These are phyloP conservation scores for Bubo bubo DNA, from an alignment of 2,113 vertebrate genomes.

Conservation along the genomic window DNA sequence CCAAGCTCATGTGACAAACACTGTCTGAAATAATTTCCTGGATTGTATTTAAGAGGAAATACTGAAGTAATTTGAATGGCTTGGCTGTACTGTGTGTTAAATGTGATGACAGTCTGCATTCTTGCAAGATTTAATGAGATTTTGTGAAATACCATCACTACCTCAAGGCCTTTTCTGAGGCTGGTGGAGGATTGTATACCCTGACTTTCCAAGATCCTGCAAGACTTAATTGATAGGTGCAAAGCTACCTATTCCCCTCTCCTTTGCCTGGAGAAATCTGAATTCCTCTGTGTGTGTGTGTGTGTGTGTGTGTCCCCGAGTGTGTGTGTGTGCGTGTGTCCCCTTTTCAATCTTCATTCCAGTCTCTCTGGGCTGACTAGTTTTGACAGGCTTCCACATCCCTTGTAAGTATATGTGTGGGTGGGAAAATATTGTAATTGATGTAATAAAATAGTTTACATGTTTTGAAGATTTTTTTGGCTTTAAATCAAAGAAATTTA, in stretches of 20 bases:
- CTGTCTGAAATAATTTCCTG: background rate
- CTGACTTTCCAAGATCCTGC: background rate
- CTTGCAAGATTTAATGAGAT: background rate
- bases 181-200: background rate
- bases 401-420: background rate
- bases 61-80: background rate
- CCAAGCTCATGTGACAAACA: background rate
- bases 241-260: background rate
- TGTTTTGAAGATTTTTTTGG: background rate
- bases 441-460: background rate
- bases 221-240: slow-evolving; percentile 29
- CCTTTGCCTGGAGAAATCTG: slow-evolving; percentile 35
- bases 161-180: background rate
- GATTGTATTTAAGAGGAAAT: background rate
- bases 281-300: background rate
- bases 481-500: slow-evolving; percentile 22
- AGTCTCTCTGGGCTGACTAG: background rate
- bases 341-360: slow-evolving; percentile 18
- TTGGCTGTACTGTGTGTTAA: background rate
- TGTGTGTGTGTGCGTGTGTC: background rate
- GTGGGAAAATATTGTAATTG: background rate
- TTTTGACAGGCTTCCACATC: slow-evolving; percentile 1
- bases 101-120: background rate
- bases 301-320: background rate
- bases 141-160: background rate